phyloP scores from a whole-genome alignment of 2,797 vertebrate genomes.

The Sebastes oblongus region DNA sequence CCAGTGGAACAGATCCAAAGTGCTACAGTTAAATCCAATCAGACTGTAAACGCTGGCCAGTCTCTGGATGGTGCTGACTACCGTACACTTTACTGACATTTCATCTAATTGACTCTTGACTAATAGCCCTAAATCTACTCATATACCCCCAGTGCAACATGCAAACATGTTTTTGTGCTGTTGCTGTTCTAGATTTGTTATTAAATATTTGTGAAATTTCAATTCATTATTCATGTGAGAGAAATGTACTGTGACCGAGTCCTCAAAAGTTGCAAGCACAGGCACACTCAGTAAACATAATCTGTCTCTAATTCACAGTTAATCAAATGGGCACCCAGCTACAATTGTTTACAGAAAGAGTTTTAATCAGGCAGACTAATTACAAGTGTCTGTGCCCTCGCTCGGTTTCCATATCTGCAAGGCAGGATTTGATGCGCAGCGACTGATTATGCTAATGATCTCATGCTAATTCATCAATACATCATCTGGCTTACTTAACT shows the following conservation, averaged over 20 bases:
- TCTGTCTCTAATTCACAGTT: slow-evolving; percentile 39
- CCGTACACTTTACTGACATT: not conserved
- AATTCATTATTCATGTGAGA: slow-evolving; percentile 24
- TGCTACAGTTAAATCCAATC: not conserved
- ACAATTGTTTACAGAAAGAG: slow-evolving; percentile 58
- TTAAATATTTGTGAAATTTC: slow-evolving; percentile 1
- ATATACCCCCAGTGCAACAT: not conserved
- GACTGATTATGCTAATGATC: slow-evolving; percentile 71
- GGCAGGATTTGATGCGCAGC: slow-evolving; percentile 55
- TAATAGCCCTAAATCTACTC: not conserved
- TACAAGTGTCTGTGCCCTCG: slow-evolving; percentile 57
- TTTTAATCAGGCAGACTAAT: slow-evolving; percentile 73
- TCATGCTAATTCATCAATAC: slow-evolving; percentile 64
- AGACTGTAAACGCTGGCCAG: slow-evolving; percentile 7
- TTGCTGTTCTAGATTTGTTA: not conserved
- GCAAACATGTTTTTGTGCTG: not conserved
- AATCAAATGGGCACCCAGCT: slow-evolving; percentile 31
- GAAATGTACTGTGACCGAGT: not conserved
- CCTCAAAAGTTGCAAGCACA: not conserved
- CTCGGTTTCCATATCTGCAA: slow-evolving; percentile 63
- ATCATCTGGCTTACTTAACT: slow-evolving; percentile 42
- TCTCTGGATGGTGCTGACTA: not conserved
- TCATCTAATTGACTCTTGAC: not conserved
- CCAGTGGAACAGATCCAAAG: slow-evolving; percentile 20
- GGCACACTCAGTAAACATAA: slow-evolving; percentile 23